Percentiles rank a stretch among this genome's conserved stretches.
These are phyloP conservation scores for Agapornis canus DNA, from an alignment of 2,797 vertebrate genomes.

Conservation along the genomic window DNA sequence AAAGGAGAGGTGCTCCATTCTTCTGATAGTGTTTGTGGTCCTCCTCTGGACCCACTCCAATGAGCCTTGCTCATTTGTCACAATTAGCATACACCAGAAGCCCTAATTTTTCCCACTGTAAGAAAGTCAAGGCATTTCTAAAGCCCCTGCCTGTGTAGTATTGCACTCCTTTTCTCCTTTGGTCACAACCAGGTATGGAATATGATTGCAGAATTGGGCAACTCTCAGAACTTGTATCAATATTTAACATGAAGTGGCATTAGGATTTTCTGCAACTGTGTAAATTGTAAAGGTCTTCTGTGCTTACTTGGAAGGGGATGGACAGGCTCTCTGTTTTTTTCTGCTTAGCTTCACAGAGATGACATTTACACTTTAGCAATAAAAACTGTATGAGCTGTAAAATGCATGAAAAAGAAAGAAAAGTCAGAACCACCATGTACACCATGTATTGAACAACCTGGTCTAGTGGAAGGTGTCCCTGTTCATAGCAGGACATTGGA, in stretches of 20 bases:
- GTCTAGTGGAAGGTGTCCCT: not conserved
- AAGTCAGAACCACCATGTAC: not conserved
- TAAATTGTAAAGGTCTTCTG: not conserved
- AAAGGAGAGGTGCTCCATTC: rapidly evolving
- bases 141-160: not conserved
- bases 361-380: conserved; percentile 7
- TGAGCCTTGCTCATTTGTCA: not conserved
- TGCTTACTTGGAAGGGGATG: not conserved
- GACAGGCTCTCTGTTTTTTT: not conserved
- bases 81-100: not conserved
- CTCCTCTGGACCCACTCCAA: not conserved
- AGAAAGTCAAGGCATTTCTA: not conserved
- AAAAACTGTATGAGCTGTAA: not conserved
- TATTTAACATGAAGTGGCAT: not conserved
- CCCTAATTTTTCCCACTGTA: not conserved
- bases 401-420: not conserved
- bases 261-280: not conserved
- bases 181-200: not conserved
- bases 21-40: not conserved
- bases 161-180: not conserved
- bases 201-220: not conserved
- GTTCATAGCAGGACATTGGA: not conserved
- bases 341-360: not conserved
- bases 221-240: not conserved
- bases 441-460: not conserved